phyloP scores from a whole-genome alignment of 2,113 vertebrate genomes.

The Colistium nudipinnis region DNA sequence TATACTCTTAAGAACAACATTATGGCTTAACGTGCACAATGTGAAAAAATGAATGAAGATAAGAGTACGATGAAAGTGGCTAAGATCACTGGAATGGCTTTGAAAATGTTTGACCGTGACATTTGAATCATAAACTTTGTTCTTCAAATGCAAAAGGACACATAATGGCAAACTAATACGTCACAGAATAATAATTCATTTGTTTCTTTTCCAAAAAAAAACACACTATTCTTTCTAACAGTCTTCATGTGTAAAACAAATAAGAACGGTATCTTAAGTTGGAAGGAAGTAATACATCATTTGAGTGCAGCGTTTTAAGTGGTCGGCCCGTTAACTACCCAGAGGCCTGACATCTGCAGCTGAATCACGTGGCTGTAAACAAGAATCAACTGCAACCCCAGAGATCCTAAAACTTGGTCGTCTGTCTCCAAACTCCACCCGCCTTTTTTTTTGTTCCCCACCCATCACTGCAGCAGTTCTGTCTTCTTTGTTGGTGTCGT shows the following conservation, averaged over 20 bases:
- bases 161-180: constrained; percentile 74
- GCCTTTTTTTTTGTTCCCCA: constrained; percentile 18
- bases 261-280: constrained; percentile 61
- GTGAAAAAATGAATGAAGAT: constrained; percentile 64
- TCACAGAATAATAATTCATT: constrained; percentile 46
- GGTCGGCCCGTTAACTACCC: constrained; percentile 76
- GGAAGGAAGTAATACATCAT: constrained; percentile 74
- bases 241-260: constrained; percentile 71
- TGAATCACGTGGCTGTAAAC: constrained; percentile 86
- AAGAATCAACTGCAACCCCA: constrained; percentile 80
- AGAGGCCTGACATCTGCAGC: constrained; percentile 82
- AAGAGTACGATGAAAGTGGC: constrained; percentile 64
- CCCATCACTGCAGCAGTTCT: constrained; percentile 89
- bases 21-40: constrained; percentile 75
- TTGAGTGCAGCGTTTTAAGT: constrained; percentile 79
- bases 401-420: constrained; percentile 65
- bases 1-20: constrained; percentile 57
- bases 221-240: constrained; percentile 65
- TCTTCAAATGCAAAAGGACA: constrained; percentile 81
- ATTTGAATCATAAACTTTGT: constrained; percentile 71
- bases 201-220: constrained; percentile 61
- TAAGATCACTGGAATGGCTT: constrained; percentile 69
- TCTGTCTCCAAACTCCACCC: constrained; percentile 30
- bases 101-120: constrained; percentile 65
- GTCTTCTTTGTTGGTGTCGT: constrained; percentile 93